phyloP scores from a whole-genome alignment of 2,888 invertebrate genomes.

The Drosophila anomelani region DNA sequence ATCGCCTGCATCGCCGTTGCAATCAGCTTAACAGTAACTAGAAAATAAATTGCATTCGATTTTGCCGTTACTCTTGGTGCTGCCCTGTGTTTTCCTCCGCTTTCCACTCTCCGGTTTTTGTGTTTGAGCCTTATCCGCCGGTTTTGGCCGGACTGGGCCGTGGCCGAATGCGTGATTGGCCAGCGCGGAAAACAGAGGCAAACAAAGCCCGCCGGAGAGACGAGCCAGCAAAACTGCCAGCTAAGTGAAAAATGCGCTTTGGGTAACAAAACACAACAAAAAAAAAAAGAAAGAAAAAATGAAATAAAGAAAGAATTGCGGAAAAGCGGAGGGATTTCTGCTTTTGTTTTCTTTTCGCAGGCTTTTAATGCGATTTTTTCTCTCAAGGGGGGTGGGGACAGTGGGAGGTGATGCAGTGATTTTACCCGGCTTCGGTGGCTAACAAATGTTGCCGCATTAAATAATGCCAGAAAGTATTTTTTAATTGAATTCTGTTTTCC shows the following conservation, averaged over 20 bases:
- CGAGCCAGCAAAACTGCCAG: conserved; percentile 38
- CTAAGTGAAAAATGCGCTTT: conserved; percentile 49
- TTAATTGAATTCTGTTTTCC: conserved; percentile 43
- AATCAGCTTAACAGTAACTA: conserved; percentile 81
- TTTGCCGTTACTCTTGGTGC: conserved; percentile 56
- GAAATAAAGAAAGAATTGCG: conserved; percentile 25
- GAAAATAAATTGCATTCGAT: conserved; percentile 81
- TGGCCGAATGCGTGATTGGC: conserved; percentile 75
- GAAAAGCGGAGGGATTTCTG: conserved; percentile 21
- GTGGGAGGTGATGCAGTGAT: conserved; percentile 43
- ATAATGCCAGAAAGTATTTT: conserved; percentile 45
- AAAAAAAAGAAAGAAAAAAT: conserved; percentile 29
- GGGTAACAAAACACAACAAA: conserved; percentile 27
- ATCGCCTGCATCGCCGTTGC: conserved; percentile 60
- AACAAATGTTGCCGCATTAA: conserved; percentile 60
- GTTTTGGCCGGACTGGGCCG: conserved; percentile 34
- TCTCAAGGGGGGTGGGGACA: not conserved
- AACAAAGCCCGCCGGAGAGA: conserved; percentile 47
- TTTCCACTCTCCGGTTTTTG: conserved; percentile 21
- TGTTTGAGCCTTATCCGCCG: conserved; percentile 39
- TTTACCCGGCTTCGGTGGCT: conserved; percentile 38
- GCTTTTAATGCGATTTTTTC: conserved; percentile 61
- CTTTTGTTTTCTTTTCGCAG: conserved; percentile 62
- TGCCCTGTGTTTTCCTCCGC: conserved; percentile 22
- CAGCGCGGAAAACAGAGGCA: conserved; percentile 49